A percentile compares a stretch with the other conserved stretches of the same genome.
phyloP scores from a whole-genome alignment of 2,888 invertebrate genomes.

The Matsumyia berberina region DNA sequence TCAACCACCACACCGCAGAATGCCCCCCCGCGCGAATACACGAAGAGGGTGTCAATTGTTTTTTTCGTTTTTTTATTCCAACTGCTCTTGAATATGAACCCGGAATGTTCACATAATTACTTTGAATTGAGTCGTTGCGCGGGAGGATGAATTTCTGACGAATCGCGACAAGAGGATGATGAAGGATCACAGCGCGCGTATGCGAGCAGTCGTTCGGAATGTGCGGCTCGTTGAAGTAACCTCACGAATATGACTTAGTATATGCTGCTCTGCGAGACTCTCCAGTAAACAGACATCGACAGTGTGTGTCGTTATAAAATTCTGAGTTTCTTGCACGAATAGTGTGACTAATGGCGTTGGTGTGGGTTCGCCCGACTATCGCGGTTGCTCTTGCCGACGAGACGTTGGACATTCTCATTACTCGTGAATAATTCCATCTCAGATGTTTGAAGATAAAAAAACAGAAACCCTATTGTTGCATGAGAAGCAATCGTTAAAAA shows the following conservation, averaged over 20 bases:
- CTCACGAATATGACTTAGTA: constrained; percentile 69
- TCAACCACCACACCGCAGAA: constrained; percentile 63
- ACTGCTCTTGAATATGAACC: constrained; percentile 65
- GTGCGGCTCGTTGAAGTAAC: constrained; percentile 63
- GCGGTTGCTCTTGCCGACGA: constrained; percentile 35
- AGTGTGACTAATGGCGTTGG: constrained; percentile 70
- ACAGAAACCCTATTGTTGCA: constrained; percentile 42
- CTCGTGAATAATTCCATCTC: constrained; percentile 48
- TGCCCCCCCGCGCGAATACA: constrained; percentile 46
- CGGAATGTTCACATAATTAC: constrained; percentile 68
- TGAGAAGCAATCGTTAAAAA: constrained; percentile 33
- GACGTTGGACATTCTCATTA: constrained; percentile 53
- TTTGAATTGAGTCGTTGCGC: constrained; percentile 68
- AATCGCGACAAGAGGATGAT: constrained; percentile 74
- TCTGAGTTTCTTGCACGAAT: constrained; percentile 71
- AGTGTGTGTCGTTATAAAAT: constrained; percentile 63
- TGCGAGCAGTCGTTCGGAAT: constrained; percentile 51
- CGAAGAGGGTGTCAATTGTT: constrained; percentile 74
- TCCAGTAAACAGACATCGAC: constrained; percentile 71
- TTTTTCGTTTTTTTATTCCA: constrained; percentile 41
- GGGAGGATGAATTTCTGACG: constrained; percentile 74
- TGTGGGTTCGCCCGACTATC: constrained; percentile 67
- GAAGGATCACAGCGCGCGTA: constrained; percentile 69
- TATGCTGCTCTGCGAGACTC: constrained; percentile 43
- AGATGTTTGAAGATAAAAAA: constrained; percentile 51